A percentile compares a stretch with the other conserved stretches of the same genome.
Evolutionary conservation across 1,140 invertebrate genomes (phyloP).

Genomic region (Sarcophaga peregrina): DNA sequence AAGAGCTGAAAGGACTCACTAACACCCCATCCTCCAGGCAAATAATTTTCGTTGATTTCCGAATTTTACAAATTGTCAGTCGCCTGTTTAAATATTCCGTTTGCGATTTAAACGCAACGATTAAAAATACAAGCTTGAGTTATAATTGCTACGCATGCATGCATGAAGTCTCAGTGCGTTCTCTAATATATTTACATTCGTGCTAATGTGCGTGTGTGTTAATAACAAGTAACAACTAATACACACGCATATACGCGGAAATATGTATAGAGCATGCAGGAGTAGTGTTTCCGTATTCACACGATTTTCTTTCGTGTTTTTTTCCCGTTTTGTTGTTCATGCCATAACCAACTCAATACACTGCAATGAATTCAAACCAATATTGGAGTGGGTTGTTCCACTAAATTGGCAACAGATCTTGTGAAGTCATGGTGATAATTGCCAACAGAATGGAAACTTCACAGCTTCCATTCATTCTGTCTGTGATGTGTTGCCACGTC

Average conservation of each 20-base stretch:
- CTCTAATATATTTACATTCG: neutral
- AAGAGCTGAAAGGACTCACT: no score
- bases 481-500: no score
- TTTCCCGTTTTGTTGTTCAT: neutral
- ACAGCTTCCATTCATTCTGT: no score
- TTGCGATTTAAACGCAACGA: slow-evolving; percentile 34
- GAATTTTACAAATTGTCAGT: slow-evolving; percentile 21
- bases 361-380: neutral
- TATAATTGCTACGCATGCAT: slow-evolving; percentile 34
- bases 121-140: slow-evolving; percentile 35
- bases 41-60: slow-evolving; percentile 1
- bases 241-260: neutral
- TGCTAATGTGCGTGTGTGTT: neutral
- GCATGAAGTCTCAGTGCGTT: neutral
- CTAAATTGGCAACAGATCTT: no score
- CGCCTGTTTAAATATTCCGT: slow-evolving; percentile 34
- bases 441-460: no score
- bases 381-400: no score
- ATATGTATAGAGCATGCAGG: neutral
- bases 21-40: no score
- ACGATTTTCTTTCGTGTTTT: neutral
- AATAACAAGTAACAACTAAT: neutral
- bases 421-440: no score
- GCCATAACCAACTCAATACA: neutral
- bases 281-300: neutral